Conservation (phyloP, 2,888 invertebrate species). For the Platerodrilus igneus region DNA sequence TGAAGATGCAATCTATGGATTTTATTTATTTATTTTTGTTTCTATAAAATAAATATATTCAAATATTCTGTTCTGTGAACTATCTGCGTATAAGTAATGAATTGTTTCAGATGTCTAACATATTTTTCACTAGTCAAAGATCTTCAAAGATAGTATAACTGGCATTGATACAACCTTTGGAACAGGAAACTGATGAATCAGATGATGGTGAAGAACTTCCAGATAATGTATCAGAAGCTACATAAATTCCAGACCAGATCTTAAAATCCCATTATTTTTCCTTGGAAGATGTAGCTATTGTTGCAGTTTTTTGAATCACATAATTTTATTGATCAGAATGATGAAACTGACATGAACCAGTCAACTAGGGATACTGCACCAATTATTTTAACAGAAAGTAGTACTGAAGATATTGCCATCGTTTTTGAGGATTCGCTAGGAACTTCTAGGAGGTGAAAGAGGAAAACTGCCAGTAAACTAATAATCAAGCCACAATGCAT, state of each 20-base stretch:
- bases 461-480: constrained; percentile 1
- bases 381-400: constrained; percentile 4
- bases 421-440: constrained; percentile 4
- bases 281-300: constrained; percentile 3
- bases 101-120: constrained; percentile 1
- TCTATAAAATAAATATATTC: too few species aligned
- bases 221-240: constrained; percentile 7
- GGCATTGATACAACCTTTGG: constrained; percentile 6
- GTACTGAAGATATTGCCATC: neutral
- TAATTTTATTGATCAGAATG: too few species aligned
- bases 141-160: constrained; percentile 1
- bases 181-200: neutral
- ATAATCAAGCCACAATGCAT: neutral
- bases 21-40: neutral
- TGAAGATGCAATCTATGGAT: constrained; percentile 1
- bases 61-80: constrained; percentile 2
- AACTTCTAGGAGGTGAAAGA: constrained; percentile 1
- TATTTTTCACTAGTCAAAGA: constrained; percentile 1
- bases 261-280: constrained; percentile 3
- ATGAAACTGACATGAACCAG: constrained; percentile 1
- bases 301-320: constrained; percentile 6
- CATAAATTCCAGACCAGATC: too few species aligned
- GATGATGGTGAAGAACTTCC: constrained; percentile 8
- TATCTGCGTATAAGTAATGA: neutral
- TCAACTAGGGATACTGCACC: too few species aligned